Conservation (phyloP, 37 sponge, comb jelly and placozoan species). For the Halisarca cf. caerulea region DNA sequence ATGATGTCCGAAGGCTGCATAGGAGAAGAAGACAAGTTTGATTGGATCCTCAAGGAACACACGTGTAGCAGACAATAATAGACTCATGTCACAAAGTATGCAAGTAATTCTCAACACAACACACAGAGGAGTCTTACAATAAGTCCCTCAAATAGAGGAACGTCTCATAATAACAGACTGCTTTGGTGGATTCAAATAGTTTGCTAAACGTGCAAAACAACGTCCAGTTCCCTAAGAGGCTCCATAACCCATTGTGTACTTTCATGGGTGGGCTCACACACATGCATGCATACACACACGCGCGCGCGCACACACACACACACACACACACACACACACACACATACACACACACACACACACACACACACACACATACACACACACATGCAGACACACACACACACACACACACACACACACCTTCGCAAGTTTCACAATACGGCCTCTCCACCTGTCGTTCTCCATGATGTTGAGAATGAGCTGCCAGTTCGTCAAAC, state of each 20-base stretch:
- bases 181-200: too few species aligned
- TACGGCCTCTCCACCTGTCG: not conserved
- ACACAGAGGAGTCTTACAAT: too few species aligned
- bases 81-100: too few species aligned
- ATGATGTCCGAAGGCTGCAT: constrained; percentile 39
- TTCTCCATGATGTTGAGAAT: not conserved
- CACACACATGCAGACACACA: not conserved
- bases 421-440: constrained; percentile 24
- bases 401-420: not conserved
- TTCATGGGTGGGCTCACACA: too few species aligned
- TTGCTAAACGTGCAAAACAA: too few species aligned
- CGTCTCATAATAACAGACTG: too few species aligned
- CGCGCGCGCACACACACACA: not conserved
- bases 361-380: not conserved
- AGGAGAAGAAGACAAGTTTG: not conserved
- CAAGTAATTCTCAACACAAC: too few species aligned
- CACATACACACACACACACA: not conserved
- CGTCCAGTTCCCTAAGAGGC: too few species aligned
- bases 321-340: not conserved
- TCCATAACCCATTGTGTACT: too few species aligned
- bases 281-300: constrained; percentile 31
- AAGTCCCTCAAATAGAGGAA: too few species aligned
- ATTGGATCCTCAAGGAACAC: not conserved
- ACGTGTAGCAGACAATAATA: not conserved
- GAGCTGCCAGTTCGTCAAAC: constrained; percentile 19